Conservation (phyloP, 2,113 vertebrate genomes). For the Ondatra zibethicus region DNA sequence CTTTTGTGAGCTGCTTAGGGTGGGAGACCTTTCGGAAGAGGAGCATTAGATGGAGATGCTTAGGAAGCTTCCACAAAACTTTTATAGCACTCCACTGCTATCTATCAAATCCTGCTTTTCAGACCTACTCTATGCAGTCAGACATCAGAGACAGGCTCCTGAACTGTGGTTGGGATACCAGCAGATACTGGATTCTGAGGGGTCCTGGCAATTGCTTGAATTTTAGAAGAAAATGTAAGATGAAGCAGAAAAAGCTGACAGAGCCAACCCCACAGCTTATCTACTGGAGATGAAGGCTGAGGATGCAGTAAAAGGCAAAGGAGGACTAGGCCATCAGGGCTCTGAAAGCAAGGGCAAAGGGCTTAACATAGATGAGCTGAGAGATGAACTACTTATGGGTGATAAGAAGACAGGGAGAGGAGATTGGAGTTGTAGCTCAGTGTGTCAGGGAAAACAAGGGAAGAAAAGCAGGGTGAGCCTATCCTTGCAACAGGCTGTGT, state of each 20-base stretch:
- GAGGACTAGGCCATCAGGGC: neutral
- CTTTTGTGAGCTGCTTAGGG: too few species aligned
- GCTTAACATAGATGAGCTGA: neutral
- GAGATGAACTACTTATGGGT: neutral
- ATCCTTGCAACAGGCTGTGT: neutral
- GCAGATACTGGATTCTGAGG: neutral
- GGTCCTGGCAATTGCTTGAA: neutral
- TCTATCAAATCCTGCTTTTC: neutral
- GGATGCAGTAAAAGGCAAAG: neutral
- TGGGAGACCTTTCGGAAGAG: neutral
- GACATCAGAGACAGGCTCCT: neutral
- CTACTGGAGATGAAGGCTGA: neutral
- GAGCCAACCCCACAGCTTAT: neutral
- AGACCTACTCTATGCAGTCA: neutral
- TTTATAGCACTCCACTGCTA: neutral
- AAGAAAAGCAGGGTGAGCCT: neutral
- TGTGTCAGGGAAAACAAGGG: neutral
- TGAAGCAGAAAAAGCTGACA: neutral
- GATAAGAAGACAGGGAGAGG: neutral
- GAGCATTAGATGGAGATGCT: too few species aligned
- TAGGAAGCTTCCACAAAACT: neutral
- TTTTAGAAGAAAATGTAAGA: slow-evolving; percentile 15
- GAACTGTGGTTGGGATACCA: neutral
- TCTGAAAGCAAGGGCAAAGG: neutral
- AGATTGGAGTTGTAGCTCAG: neutral